Evolutionary conservation across 2,113 vertebrate species (phyloP).

Genomic region (Menura novaehollandiae): DNA sequence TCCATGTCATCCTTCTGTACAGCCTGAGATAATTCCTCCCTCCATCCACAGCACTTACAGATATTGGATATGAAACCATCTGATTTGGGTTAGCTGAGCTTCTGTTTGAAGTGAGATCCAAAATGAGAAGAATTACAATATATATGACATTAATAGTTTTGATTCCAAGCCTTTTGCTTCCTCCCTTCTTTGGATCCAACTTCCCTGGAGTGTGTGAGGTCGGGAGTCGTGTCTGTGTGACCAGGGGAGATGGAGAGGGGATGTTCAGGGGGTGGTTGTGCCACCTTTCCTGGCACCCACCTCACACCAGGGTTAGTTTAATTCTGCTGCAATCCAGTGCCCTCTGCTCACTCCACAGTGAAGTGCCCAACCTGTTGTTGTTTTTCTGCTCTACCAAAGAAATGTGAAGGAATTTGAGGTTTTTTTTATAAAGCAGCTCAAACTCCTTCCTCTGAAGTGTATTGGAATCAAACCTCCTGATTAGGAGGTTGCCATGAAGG

Average conservation of each 20-base stretch:
- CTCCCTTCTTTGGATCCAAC: neutral
- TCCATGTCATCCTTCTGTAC: neutral
- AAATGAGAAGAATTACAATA: neutral
- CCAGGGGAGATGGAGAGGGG: neutral
- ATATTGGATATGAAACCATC: accelerated
- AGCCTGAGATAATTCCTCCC: neutral
- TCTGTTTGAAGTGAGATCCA: neutral
- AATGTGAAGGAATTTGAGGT: neutral
- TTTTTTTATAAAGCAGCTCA: neutral
- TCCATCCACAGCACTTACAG: accelerated
- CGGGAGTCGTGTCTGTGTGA: accelerated
- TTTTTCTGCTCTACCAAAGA: neutral
- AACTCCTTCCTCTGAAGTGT: neutral
- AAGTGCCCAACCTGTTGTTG: neutral
- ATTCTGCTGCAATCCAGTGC: neutral
- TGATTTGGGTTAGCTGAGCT: neutral
- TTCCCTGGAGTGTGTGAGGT: neutral
- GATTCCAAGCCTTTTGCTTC: neutral
- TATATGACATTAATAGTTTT: neutral
- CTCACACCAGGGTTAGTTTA: neutral
- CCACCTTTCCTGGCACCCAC: neutral
- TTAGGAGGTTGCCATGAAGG: neutral
- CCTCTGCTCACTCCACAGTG: neutral
- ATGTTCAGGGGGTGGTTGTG: neutral
- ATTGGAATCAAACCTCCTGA: neutral